Evolutionary conservation across 2,888 invertebrate species (phyloP), one percentile per base, ranked within the genome.

Genomic region (Sarcophaga variegata): DNA sequence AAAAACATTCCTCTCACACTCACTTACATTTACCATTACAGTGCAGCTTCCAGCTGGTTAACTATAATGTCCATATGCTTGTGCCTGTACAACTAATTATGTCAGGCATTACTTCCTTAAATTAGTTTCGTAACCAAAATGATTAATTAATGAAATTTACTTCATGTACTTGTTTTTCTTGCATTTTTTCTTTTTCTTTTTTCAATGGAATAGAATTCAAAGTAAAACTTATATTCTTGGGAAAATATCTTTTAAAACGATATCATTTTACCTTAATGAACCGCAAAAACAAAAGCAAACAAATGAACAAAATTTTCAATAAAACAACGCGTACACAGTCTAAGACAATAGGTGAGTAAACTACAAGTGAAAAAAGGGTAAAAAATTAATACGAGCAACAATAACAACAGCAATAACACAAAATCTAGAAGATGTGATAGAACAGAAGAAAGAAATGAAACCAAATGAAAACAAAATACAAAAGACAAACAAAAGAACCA

Each of bases 201-300:
- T 27, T 37, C 6, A 37, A 6, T 37, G 1, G 1, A 14, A 3
- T 37, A n/a, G 1, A 60, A 70, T n/a, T 47, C n/a, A 75, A 60
- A 63, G 27, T 20, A 22, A 20, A 84, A 67, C 22, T 77, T 83
- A 83, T 78, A 81, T 59, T 75, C 87, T 87, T 83, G 84, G 78
- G 84, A 87, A 87, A 84, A 78, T 49, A 63, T 82, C 72, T 69
- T 86, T 54, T 2, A 77, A 64, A 85, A 85, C 54, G 70, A 27
- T 85, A 81, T 85, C 87, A 84, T 12, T 85, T 86, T 85, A 82
- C 85, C 86, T 86, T 81, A 86, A 88, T 81, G 87, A 89, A 88
- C 87, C 88, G 76, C 88, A 87, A 83, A 80, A 70, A 12, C 69
- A 85, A 83, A 81, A 37, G 37, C 64, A 74, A 80, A 83, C 78